Base-by-base conservation (phyloP, 2,113 vertebrate genomes). In the Zosterops lateralis region DNA sequence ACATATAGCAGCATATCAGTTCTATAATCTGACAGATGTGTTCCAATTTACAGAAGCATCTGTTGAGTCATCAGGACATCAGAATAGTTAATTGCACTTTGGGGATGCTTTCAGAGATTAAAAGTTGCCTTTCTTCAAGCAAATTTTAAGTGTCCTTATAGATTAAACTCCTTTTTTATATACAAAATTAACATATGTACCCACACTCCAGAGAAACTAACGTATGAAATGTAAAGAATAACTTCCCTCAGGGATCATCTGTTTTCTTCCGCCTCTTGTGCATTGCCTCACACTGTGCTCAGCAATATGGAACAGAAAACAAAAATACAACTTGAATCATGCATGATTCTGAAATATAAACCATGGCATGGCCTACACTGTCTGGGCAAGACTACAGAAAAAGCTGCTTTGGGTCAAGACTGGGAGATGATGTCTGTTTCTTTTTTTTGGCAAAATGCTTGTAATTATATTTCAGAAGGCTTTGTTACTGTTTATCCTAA, bases 21-120 rank as follows among this genome's bases (percentile, higher is more conserved):
- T 88, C 84, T 38, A 24, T 56, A 76, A 93, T 88, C 67, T 84
- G 79, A 93, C 89, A 90, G 84, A 92, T 92, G 90, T 60, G 57
- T 94, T 95, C 93, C 16, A 53, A 80, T 93, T 90, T 89, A 75
- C 36, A 78, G 72, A 93, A 88, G 75, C 85, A 95, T 91, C 92
- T 95, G 90, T 90, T 95, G 92, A 96, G 79, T 93, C 96, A 94
- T 89, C 84, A 75, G 87, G 75, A 95, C 81, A 94, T 89, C 79
- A 92, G 53, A 95, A 88, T 67, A 91, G 75, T 92, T 92, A 95
- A 95, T 57, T 86, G 82, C 65, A 86, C 67, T 88, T 94, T 81
- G 57, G 79, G 72, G 79, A 92, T 88, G 79, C 56, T 90, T 93
- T 93, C 87, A 92, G 72, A 92, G 72, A 96, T 90, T 90, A 90